Evolutionary conservation across 2,113 vertebrate species (phyloP), one percentile per base, ranked within the genome.

Genomic region (Prietella phreatophila): DNA sequence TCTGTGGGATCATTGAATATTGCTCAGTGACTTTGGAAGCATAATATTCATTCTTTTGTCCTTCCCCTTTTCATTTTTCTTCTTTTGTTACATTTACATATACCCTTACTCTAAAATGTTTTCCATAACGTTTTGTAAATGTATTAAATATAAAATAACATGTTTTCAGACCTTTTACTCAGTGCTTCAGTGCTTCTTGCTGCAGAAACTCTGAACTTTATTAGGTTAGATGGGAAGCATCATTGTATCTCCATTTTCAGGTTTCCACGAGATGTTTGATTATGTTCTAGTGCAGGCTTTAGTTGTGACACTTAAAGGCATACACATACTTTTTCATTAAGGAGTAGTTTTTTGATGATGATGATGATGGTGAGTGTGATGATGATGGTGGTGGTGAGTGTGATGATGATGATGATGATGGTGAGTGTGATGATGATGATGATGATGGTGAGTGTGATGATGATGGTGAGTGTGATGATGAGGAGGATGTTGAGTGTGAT

Each of bases 1-100:
- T 85, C 53, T 82, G 27, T 75, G 30, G 63, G 58, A 85, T 83
- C 60, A 60, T 17, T 79, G 30, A 55, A 27, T 65, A 27, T 86
- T 22, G 65, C 30, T 86, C 6, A 58, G 36, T 83, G 53, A 56
- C 61, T 80, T 76, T 87, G 42, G 17, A 33, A 47, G 71, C 60
- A 19, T 1, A 50, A 39, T 20, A 53, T 30, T 84, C 17, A 47
- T 80, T 71, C 42, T 73, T 80, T 50, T n/a, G 5, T 50, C 42
- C 27, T 10, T 30, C n/a, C 30, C 14, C 3, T 30, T 30, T 6
- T 79, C 20, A 10, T 15, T 73, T 50, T 50, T 50, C 22, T 27
- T 27, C 11, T 78, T 56, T 80, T 80, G 50, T 55, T 55, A n/a
- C 27, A n/a, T 53, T 79, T 30, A 50, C 25, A 50, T 50, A 55